Percentiles rank a stretch among this genome's conserved stretches.
Evolutionary conservation across 2,113 vertebrate species (phyloP).

Genomic region (Lagopus leucura): DNA sequence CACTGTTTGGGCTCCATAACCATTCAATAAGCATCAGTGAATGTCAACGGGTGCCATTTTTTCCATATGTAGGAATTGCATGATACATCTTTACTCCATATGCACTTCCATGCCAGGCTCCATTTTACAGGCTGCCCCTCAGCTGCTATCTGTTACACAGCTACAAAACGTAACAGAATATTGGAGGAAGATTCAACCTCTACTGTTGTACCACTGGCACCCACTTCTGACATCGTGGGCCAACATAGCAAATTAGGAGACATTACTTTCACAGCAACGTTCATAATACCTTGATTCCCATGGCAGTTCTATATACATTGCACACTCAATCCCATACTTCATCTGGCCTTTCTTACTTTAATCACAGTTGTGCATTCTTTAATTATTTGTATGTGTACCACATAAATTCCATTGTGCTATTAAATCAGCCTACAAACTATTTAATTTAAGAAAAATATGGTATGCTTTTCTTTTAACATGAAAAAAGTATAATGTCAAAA

Average conservation of each 20-base stretch:
- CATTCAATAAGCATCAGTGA: neutral
- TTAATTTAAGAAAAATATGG: neutral
- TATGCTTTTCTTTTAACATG: neutral
- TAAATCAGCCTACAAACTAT: neutral
- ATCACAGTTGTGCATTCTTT: neutral
- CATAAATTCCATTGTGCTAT: neutral
- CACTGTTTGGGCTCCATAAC: neutral
- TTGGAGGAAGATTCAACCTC: neutral
- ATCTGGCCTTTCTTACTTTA: neutral
- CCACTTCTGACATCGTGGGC: neutral
- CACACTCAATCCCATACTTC: fast-evolving
- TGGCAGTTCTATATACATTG: neutral
- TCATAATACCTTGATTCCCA: neutral
- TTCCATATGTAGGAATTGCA: neutral
- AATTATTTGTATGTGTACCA: neutral
- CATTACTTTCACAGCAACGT: neutral
- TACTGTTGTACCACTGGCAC: neutral
- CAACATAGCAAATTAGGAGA: neutral
- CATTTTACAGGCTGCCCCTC: too few species aligned
- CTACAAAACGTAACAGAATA: neutral
- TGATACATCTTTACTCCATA: neutral
- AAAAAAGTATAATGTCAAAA: neutral
- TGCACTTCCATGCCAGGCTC: neutral
- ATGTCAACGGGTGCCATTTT: neutral
- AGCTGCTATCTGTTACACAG: neutral